Evolutionary conservation across 2,113 vertebrate genomes (phyloP).

Genomic region (Sceloporus undulatus): DNA sequence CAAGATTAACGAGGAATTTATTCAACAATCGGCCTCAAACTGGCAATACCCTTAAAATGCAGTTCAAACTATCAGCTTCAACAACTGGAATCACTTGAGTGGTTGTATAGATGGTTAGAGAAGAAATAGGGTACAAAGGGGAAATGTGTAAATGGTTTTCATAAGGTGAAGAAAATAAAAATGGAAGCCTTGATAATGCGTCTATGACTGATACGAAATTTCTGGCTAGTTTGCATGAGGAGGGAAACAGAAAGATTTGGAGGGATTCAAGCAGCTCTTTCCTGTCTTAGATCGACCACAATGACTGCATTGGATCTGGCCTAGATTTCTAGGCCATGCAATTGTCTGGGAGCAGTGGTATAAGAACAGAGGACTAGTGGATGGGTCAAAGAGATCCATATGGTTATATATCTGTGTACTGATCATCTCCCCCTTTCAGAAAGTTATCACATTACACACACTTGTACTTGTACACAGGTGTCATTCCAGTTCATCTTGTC

Average conservation of each 20-base stretch:
- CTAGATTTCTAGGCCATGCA: no score
- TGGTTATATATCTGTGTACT: background rate
- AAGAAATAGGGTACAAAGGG: background rate
- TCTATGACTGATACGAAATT: background rate
- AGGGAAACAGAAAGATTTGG: background rate
- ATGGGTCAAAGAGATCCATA: background rate
- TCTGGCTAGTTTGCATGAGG: background rate
- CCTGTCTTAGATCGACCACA: no score
- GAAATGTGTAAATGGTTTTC: background rate
- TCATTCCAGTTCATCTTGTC: background rate
- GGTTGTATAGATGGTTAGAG: no score
- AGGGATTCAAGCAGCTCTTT: no score
- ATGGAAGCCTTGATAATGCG: background rate
- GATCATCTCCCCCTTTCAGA: background rate
- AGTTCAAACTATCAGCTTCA: background rate
- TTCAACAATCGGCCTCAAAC: background rate
- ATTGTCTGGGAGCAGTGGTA: no score
- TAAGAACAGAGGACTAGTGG: no score
- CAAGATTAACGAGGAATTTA: no score
- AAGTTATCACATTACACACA: background rate
- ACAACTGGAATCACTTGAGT: background rate
- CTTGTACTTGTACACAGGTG: background rate
- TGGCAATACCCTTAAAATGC: background rate
- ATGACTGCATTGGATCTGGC: no score
- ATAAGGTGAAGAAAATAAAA: background rate